Evolutionary conservation across 2,888 invertebrate genomes (phyloP), one percentile per base, ranked within the genome.

Genomic region (Nebria brevicollis): DNA sequence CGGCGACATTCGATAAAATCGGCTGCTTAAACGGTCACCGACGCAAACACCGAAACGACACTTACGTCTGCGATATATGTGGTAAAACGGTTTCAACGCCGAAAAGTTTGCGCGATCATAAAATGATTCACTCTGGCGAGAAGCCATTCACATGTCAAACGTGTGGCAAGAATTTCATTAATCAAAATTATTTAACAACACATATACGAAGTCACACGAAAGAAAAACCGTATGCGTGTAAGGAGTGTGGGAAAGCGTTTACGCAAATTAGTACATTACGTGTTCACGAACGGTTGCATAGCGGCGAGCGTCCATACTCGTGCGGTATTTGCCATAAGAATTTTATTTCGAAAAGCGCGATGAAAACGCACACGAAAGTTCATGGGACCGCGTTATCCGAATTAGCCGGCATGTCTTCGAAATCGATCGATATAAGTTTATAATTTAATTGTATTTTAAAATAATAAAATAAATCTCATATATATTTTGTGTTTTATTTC

Each of bases 161-260:
- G 1, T 90, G 90, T 83, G 88, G 87, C 0, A 90, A 90, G 77
- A 86, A 86, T 1, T 90, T 90, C 25, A 88, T 87, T 77, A 84
- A 82, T 26, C 89, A 87, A 1, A 88, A 89, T 13, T 83, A 89
- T 4, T 83, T 92, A 74, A 89, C 89, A 43, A 88, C 89, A 0
- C 92, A 92, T 77, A 90, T 90, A 87, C 90, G 91, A 0, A 89
- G 89, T 0, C 92, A 92, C 80, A 90, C 91, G 0, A 91, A 91
- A 8, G 88, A 90, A 0, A 88, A 91, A 72, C 92, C 92, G 0
- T 91, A 89, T 75, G 89, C 89, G 13, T 92, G 92, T 83, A 89
- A 90, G 2, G 87, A 89, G 77, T 92, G 92, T 82, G 90, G 90
- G 72, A 92, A 92, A 84, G 85, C 90, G 1, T 92, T 92, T 84